Evolutionary conservation across 2,797 vertebrate genomes (phyloP).

Genomic region (Carduelis carduelis): DNA sequence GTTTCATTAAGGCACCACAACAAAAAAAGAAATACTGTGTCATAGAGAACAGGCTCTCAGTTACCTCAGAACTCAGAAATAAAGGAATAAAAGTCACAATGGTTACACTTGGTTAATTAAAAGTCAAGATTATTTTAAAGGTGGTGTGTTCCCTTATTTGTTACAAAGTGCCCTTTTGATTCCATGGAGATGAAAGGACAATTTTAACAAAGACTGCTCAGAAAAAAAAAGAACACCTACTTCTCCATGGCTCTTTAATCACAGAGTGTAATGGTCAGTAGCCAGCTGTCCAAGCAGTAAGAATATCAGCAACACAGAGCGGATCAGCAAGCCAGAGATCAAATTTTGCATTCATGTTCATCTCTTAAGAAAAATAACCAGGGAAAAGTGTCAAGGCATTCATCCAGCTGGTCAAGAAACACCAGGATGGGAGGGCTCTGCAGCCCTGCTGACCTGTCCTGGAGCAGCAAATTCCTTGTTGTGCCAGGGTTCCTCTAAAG

Average conservation of each 20-base stretch:
- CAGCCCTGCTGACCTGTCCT: neutral
- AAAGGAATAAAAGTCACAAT: neutral
- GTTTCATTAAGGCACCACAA: neutral
- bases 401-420: neutral
- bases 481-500: neutral
- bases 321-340: neutral
- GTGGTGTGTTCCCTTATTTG: neutral
- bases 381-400: neutral
- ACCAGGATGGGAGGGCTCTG: neutral
- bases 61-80: neutral
- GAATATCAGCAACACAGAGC: neutral
- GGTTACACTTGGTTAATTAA: neutral
- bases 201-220: neutral
- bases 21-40: neutral
- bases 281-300: neutral
- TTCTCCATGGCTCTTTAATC: neutral
- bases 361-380: neutral
- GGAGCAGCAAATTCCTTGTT: neutral
- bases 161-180: neutral
- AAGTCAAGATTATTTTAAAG: neutral
- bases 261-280: neutral
- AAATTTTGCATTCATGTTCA: neutral
- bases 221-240: neutral
- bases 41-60: neutral
- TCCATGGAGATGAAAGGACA: conserved; percentile 15